A percentile compares a stretch with the other conserved stretches of the same genome.
These are phyloP conservation scores for Zaprionus africanus DNA, from an alignment of 1,140 invertebrate genomes.

Conservation along the genomic window DNA sequence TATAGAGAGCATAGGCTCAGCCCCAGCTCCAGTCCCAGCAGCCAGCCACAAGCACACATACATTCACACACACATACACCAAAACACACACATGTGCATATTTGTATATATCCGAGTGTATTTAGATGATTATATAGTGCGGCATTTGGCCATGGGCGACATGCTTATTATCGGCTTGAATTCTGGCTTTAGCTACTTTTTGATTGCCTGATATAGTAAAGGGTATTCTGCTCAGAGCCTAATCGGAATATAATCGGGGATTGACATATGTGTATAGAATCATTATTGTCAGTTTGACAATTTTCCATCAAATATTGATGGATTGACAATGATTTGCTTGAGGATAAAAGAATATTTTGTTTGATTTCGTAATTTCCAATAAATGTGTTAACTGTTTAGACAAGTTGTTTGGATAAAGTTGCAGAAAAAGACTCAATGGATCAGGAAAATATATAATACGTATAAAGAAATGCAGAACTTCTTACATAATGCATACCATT, in stretches of 20 bases:
- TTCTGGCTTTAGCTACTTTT: constrained; percentile 10
- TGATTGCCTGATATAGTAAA: no score
- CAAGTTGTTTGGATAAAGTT: no score
- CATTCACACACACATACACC: neutral
- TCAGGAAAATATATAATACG: neutral
- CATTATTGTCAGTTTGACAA: neutral
- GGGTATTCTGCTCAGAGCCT: no score
- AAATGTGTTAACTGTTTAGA: neutral
- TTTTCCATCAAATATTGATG: neutral
- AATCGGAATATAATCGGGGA: no score
- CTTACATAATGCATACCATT: neutral
- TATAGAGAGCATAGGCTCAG: constrained; percentile 57
- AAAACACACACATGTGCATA: no score
- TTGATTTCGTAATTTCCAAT: neutral
- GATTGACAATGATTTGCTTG: neutral
- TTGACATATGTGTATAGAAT: neutral
- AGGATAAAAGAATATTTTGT: neutral
- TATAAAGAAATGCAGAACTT: neutral
- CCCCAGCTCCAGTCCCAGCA: constrained; percentile 1
- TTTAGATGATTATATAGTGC: constrained; percentile 63
- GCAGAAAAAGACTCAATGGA: neutral
- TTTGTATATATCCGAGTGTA: constrained; percentile 1
- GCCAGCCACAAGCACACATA: constrained; percentile 15
- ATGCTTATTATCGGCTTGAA: constrained; percentile 55
- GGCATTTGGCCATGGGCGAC: constrained; percentile 42